Evolutionary conservation across 2,113 vertebrate genomes (phyloP), one percentile per base, ranked within the genome.

Genomic region (Calidris pygmaea): DNA sequence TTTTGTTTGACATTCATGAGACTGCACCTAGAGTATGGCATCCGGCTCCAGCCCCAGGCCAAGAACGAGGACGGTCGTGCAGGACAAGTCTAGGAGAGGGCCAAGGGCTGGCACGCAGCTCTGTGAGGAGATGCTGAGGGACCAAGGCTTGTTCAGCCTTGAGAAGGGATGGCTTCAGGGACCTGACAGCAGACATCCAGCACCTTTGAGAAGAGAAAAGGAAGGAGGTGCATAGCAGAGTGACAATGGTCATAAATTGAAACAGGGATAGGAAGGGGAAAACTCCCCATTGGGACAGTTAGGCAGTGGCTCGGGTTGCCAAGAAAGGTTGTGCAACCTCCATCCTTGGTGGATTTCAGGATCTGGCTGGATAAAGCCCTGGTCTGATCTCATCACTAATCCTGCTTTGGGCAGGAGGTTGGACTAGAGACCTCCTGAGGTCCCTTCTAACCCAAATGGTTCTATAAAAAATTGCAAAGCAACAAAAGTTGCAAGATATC

Each of bases 41-140:
- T 16, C 77, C 41, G 9, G 24, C 53, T 66, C 32, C 52, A 21
- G 47, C n/a, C 22, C 6, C n/a, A 62, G 50, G 45, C 41, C 2
- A 1, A 59, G 78, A 76, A 68, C 1, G 16, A 1, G 3, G 34
- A 30, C 3, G 30, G 35, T 13, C 12, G n/a, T 1, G 2, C 6
- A 77, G 55, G 14, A n/a, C 43, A 55, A 79, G 62, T 10, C 19
- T 58, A 47, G 30, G n/a, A 37, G 8, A 71, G n/a, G 39, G 43
- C 12, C 22, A 35, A 30, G 39, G 39, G 14, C 12, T 75, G 47
- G 27, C 39, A 55, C 35, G 52, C 9, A 17, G 18, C 23, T 68
- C 73, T 50, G 14, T n/a, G 35, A 56, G 30, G n/a, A 82, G 47
- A 58, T 2, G 6, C 4, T 21, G 14, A 43, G 35, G 27, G 37